Evolutionary conservation across 1,140 invertebrate species (phyloP), one percentile per base, ranked within the genome.

Genomic region (Protaetia brevitarsis): DNA sequence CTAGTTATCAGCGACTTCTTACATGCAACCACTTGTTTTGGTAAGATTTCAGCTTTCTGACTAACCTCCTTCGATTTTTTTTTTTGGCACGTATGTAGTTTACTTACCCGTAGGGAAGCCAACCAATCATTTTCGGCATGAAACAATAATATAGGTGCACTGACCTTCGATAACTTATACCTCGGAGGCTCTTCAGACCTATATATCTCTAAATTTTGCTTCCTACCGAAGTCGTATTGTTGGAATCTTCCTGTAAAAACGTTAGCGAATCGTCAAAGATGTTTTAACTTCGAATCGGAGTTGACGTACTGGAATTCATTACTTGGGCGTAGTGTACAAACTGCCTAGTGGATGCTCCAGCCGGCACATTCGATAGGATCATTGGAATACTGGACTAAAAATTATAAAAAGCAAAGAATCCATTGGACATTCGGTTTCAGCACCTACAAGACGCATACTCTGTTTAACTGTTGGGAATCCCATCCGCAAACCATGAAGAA

Each of bases 111-210:
- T n/a, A n/a, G n/a, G n/a, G n/a, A n/a, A n/a, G n/a, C n/a, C n/a
- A n/a, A n/a, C n/a, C n/a, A n/a, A n/a, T n/a, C n/a, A n/a, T n/a
- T n/a, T n/a, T n/a, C n/a, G n/a, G n/a, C 16, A 65, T 51, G 21
- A 8, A 51, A 51, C 5, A 51, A 51, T 13, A 83, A 84, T 1
- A 88, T 79, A 10, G 88, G 89, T 7, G 84, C 78, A 3, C 71
- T 79, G 1, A 91, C 81, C 51, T 82, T 84, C 23, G 80, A 73
- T 1, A 90, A 67, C 11, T 79, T 66, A 68, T 92, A 91, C 3
- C n/a, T 41, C 27, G 89, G 89, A 4, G 90, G 88, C n/a, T 70
- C 73, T 0, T 76, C 60, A 57, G 79, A 77, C 1, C 80, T 79
- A 66, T 84, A 84, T 21, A 79, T 73, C 10, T 68, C 7, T 6